Evolutionary conservation across 2,888 invertebrate species (phyloP), one percentile per base, ranked within the genome.

Genomic region (Mactromeris polynyma): DNA sequence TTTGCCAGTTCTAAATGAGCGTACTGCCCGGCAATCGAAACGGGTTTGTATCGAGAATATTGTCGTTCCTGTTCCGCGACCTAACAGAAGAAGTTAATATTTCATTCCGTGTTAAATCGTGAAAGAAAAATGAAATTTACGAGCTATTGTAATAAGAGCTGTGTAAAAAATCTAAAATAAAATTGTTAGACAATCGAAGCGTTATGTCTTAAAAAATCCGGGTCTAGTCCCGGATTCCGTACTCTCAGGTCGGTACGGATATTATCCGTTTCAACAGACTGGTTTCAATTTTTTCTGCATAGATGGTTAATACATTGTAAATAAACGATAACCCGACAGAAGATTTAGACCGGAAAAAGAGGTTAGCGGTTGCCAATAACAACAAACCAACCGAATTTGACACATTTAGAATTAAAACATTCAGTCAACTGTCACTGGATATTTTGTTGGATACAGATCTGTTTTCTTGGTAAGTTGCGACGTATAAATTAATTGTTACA

Each of bases 291-390:
- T 64, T 11, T 11, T 46, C 14, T 46, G 14, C 11, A 46, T 14
- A 7, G 46, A 46, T 17, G 46, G 46, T 3, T 46, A 46, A 46
- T 17, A 46, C 17, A 17, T 40, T 19, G 14, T 1, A 3, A 58
- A 58, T n/a, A 58, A 58, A 11, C 73, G 73, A 73, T 73, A 73
- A 33, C 73, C 73, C 19, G 36, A 33, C 14, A 31, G 33, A 73
- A 36, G n/a, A n/a, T 64, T 58, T 26, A 64, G 11, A 84, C 51
- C 84, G 84, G 84, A 84, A 84, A 40, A 42, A 83, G 69, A 0
- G 33, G 11, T 21, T 21, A n/a, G 33, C 46, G 84, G 83, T 84
- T 84, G 84, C 84, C 84, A 84, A 84, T 78, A 84, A 84, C 84
- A 84, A 84, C 84, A 84, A 54, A 83, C 17, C 46, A 79, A 17